A percentile compares a stretch with the other conserved stretches of the same genome.
Evolutionary conservation across 1,140 invertebrate genomes (phyloP).

Genomic region (Lanistes nyassanus): DNA sequence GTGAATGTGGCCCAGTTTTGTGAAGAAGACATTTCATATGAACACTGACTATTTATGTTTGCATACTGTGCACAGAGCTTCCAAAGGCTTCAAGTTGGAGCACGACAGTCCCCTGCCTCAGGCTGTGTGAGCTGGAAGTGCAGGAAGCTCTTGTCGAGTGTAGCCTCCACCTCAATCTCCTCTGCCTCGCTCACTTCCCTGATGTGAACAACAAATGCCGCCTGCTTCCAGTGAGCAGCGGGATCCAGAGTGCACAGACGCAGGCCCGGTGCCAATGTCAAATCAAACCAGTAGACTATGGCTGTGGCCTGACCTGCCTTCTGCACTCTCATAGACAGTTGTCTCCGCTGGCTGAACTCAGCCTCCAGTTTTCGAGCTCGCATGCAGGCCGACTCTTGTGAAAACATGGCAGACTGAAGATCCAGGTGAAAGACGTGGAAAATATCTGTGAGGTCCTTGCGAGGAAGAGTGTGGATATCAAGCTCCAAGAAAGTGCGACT

Average conservation of each 20-base stretch:
- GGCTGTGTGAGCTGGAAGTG: conserved; percentile 31
- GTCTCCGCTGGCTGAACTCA: conserved; percentile 37
- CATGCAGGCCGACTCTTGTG: conserved; percentile 30
- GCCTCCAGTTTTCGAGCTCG: not conserved
- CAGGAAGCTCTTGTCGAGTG: conserved; percentile 49
- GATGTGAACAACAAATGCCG: conserved; percentile 49
- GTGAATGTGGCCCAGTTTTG: too few species aligned
- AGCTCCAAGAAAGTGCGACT: conserved; percentile 56
- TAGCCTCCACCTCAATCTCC: conserved; percentile 33
- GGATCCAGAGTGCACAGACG: conserved; percentile 47
- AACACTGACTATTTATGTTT: not conserved
- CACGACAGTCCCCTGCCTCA: not conserved
- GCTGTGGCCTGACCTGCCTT: conserved; percentile 50
- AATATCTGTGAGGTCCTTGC: conserved; percentile 50
- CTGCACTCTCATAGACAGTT: conserved; percentile 34
- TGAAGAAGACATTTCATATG: not conserved
- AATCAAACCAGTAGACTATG: conserved; percentile 62
- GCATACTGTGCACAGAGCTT: not conserved
- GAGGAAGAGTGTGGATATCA: conserved; percentile 51
- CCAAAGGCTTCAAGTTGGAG: not conserved
- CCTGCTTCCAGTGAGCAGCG: conserved; percentile 57
- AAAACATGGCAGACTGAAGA: conserved; percentile 37
- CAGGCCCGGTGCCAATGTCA: conserved; percentile 41
- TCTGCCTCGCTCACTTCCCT: conserved; percentile 36
- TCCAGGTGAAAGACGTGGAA: conserved; percentile 51